These are phyloP conservation scores for Amphilophus citrinellus DNA, from an alignment of 2,113 vertebrate genomes.

Conservation along the genomic window DNA sequence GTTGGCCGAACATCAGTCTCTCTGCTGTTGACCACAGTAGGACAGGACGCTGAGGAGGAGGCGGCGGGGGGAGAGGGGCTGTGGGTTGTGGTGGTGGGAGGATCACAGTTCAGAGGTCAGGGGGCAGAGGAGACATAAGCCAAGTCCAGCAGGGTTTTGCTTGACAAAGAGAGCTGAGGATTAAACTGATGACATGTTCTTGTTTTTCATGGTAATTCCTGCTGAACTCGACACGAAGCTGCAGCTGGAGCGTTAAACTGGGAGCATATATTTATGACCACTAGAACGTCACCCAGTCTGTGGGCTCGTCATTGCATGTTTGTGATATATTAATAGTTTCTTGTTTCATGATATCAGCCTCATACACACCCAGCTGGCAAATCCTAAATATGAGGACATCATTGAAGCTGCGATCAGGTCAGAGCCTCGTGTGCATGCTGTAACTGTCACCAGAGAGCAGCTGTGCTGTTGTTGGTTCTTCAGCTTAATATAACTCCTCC, in stretches of 20 bases:
- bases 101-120: conserved; percentile 40
- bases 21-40: conserved; percentile 49
- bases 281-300: too few relatives aligned
- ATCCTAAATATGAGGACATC: too few relatives aligned
- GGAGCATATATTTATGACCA: not conserved
- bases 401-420: too few relatives aligned
- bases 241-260: not conserved
- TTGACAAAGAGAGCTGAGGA: rapidly evolving
- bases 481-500: too few relatives aligned
- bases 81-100: not conserved
- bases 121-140: not conserved
- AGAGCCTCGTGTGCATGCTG: rapidly evolving
- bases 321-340: too few relatives aligned
- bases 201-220: not conserved
- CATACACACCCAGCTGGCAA: too few relatives aligned
- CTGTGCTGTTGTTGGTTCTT: too few relatives aligned
- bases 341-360: too few relatives aligned
- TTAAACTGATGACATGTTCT: not conserved
- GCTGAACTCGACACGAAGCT: not conserved
- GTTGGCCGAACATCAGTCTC: conserved; percentile 71
- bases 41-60: conserved; percentile 2
- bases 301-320: too few relatives aligned
- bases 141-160: not conserved
- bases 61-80: not conserved
- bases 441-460: not conserved